Evolutionary conservation across 2,113 vertebrate species (phyloP).

Genomic region (Cottus gobio): DNA sequence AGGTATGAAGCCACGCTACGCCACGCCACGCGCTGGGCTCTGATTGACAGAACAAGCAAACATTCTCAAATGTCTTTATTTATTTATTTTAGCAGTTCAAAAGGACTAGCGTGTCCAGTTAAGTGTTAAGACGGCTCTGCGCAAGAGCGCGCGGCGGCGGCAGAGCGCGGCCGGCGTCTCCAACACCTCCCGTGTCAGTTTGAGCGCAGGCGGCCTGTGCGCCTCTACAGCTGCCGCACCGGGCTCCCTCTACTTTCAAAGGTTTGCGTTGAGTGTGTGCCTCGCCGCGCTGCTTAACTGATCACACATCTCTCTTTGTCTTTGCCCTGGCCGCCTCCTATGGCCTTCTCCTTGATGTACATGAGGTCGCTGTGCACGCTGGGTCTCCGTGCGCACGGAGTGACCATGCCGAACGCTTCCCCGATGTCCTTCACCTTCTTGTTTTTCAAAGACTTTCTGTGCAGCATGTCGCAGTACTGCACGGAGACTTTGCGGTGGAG

Average conservation of each 20-base stretch:
- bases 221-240: slow-evolving; percentile 27
- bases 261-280: neutral
- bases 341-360: slow-evolving; percentile 96
- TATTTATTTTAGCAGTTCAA: slow-evolving; percentile 4
- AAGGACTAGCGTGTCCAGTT: slow-evolving; percentile 25
- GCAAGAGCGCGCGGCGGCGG: slow-evolving; percentile 27
- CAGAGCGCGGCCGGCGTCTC: slow-evolving; percentile 16
- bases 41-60: slow-evolving; percentile 62
- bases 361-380: slow-evolving; percentile 98
- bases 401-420: slow-evolving; percentile 94
- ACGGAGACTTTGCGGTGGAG: slow-evolving; percentile 94
- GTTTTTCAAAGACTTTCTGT: slow-evolving; percentile 88
- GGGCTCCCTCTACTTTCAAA: slow-evolving; percentile 31
- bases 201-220: slow-evolving; percentile 27
- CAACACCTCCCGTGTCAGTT: slow-evolving; percentile 19
- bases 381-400: slow-evolving; percentile 93
- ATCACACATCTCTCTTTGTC: slow-evolving; percentile 95
- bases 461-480: slow-evolving; percentile 94
- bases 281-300: slow-evolving; percentile 80
- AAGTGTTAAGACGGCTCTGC: slow-evolving; percentile 48
- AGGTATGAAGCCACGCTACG: slow-evolving; percentile 69
- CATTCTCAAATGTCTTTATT: slow-evolving; percentile 63
- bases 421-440: slow-evolving; percentile 88
- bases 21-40: slow-evolving; percentile 59
- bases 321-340: slow-evolving; percentile 87